Percentiles rank a stretch among this genome's conserved stretches.
Conservation (phyloP, 2,113 vertebrate genomes). For the Bombycilla garrulus region DNA sequence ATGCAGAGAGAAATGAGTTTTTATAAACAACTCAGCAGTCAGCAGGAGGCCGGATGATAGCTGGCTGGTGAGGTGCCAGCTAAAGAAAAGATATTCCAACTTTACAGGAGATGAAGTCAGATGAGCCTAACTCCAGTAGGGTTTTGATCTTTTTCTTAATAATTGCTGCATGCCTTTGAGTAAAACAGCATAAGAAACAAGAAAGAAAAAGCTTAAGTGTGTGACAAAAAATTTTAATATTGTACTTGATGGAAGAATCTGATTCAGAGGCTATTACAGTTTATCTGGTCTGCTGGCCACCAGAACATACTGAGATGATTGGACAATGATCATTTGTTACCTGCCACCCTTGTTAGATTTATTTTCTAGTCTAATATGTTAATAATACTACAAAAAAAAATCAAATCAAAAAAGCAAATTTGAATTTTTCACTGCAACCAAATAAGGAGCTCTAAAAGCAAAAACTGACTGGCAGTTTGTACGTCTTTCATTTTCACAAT, state of each 20-base stretch:
- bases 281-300: not conserved
- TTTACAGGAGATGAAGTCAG: not conserved
- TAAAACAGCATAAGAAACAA: not conserved
- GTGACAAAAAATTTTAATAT: not conserved
- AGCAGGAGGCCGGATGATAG: slow-evolving; percentile 24
- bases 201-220: not conserved
- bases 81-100: not conserved
- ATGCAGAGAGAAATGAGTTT: slow-evolving; percentile 2
- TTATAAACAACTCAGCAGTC: slow-evolving; percentile 38
- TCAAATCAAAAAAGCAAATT: not conserved
- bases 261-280: not conserved
- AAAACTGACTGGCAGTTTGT: not conserved
- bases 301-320: not conserved
- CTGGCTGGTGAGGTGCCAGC: not conserved
- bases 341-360: not conserved
- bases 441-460: not conserved
- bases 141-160: slow-evolving; percentile 45
- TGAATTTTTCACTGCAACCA: not conserved
- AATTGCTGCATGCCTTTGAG: not conserved
- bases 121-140: slow-evolving; percentile 19
- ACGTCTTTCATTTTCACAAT: not conserved
- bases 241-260: not conserved
- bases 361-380: not conserved
- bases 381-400: not conserved
- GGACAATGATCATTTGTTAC: not conserved